These are phyloP conservation scores for Xanthia icteritia DNA, from an alignment of 2,888 invertebrate genomes.

Conservation along the genomic window DNA sequence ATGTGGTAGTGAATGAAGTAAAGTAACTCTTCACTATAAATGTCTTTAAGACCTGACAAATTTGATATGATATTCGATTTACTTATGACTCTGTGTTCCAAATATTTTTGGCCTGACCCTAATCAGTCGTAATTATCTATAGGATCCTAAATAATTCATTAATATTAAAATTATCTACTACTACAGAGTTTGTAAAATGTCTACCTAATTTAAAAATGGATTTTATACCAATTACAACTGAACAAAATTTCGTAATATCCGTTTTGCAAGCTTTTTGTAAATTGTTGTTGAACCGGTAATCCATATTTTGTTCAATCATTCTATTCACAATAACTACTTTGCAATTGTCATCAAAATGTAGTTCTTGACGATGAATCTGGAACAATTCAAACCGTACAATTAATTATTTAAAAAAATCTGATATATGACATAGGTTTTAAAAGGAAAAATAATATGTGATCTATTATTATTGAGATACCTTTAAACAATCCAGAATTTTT, in stretches of 20 bases:
- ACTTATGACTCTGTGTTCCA: conserved; percentile 10
- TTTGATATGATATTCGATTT: conserved; percentile 34
- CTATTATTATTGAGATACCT: conserved; percentile 86
- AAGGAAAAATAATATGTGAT: neutral
- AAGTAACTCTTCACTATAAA: neutral
- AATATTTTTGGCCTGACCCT: neutral
- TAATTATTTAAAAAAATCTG: neutral
- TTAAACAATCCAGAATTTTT: conserved; percentile 94
- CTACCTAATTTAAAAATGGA: conserved; percentile 61
- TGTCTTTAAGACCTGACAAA: neutral
- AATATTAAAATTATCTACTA: conserved; percentile 24
- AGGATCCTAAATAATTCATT: conserved; percentile 2
- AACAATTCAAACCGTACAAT: conserved; percentile 66
- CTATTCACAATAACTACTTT: conserved; percentile 95
- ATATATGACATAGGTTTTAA: neutral
- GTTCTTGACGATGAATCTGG: conserved; percentile 93
- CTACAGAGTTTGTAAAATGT: conserved; percentile 58
- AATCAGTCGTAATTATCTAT: conserved; percentile 13
- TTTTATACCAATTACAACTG: conserved; percentile 83
- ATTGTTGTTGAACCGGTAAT: conserved; percentile 96
- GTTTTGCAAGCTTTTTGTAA: conserved; percentile 94
- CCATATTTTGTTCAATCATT: conserved; percentile 97
- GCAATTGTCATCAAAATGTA: conserved; percentile 95
- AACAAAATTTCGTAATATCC: conserved; percentile 94
- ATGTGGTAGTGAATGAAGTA: neutral